Conservation (phyloP, 2,888 invertebrate species). For the Drosophila testacea region DNA sequence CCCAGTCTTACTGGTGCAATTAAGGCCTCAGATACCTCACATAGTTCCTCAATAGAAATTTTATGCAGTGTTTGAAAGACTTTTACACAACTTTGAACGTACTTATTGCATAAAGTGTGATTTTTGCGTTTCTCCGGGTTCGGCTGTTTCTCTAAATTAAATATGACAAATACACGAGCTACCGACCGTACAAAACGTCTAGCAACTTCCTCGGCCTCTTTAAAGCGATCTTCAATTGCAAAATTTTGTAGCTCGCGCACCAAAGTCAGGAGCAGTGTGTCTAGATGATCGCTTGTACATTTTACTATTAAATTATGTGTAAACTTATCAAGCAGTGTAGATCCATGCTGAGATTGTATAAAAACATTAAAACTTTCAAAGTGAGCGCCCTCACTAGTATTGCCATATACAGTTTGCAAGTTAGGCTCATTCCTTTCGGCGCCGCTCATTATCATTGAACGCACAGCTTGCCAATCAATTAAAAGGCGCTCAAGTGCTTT, state of each 20-base stretch:
- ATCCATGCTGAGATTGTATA: slow-evolving; percentile 93
- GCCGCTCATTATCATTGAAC: slow-evolving; percentile 96
- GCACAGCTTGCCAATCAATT: slow-evolving; percentile 96
- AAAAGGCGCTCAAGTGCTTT: slow-evolving; percentile 95
- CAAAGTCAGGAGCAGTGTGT: slow-evolving; percentile 94
- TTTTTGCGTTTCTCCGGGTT: slow-evolving; percentile 91
- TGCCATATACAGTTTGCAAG: slow-evolving; percentile 48
- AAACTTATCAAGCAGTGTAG: slow-evolving; percentile 98
- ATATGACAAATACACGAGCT: slow-evolving; percentile 97
- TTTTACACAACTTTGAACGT: slow-evolving; percentile 90
- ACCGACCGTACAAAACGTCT: slow-evolving; percentile 98
- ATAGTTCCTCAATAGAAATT: slow-evolving; percentile 96
- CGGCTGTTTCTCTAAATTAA: slow-evolving; percentile 96
- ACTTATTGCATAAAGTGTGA: slow-evolving; percentile 84
- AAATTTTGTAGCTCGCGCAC: slow-evolving; percentile 95
- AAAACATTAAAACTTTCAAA: slow-evolving; percentile 78
- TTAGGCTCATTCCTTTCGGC: slow-evolving; percentile 85
- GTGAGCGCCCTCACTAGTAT: slow-evolving; percentile 55
- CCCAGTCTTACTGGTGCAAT: slow-evolving; percentile 98
- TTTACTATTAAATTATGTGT: slow-evolving; percentile 97
- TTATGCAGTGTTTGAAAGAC: slow-evolving; percentile 96
- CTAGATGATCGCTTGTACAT: slow-evolving; percentile 96
- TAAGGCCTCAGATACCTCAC: slow-evolving; percentile 97
- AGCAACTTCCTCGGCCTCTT: slow-evolving; percentile 93
- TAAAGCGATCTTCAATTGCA: slow-evolving; percentile 87